These are phyloP conservation scores for Hermetia illucens DNA, from an alignment of 1,140 invertebrate species.

Conservation along the genomic window DNA sequence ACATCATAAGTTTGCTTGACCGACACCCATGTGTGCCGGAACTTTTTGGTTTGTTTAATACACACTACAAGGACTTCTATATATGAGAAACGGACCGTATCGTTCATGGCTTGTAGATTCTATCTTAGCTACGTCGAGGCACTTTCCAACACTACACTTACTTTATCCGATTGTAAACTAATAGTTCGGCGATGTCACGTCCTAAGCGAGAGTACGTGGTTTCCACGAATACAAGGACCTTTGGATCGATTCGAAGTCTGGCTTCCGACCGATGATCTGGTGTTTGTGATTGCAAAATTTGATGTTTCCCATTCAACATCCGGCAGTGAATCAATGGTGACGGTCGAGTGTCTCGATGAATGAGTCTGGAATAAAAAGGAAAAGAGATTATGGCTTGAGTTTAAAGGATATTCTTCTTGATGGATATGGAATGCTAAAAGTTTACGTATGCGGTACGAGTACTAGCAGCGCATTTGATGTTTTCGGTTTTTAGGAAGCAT, in stretches of 20 bases:
- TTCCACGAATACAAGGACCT: slow-evolving; percentile 90
- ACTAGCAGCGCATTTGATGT: background rate
- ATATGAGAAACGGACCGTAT: too few species aligned
- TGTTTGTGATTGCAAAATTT: slow-evolving; percentile 37
- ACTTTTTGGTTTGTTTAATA: too few species aligned
- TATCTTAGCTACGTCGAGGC: too few species aligned
- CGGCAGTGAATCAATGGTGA: slow-evolving; percentile 67
- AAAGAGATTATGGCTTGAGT: background rate
- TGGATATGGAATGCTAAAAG: background rate
- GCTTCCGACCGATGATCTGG: slow-evolving; percentile 72
- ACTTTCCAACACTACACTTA: slow-evolving; percentile 47
- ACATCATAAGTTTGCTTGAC: too few species aligned
- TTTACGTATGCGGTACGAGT: background rate
- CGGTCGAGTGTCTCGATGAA: slow-evolving; percentile 59
- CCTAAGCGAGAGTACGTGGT: slow-evolving; percentile 85
- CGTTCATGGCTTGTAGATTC: too few species aligned
- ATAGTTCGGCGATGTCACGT: slow-evolving; percentile 76
- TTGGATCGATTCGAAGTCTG: slow-evolving; percentile 70
- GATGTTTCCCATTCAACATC: slow-evolving; percentile 45
- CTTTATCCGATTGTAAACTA: slow-evolving; percentile 89
- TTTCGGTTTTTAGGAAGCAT: background rate
- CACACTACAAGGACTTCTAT: too few species aligned
- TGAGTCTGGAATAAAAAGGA: slow-evolving; percentile 40
- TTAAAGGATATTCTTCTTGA: slow-evolving; percentile 8
- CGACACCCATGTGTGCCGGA: too few species aligned